phyloP scores from a whole-genome alignment of 2,888 invertebrate species.

The Cremastinae sp. region DNA sequence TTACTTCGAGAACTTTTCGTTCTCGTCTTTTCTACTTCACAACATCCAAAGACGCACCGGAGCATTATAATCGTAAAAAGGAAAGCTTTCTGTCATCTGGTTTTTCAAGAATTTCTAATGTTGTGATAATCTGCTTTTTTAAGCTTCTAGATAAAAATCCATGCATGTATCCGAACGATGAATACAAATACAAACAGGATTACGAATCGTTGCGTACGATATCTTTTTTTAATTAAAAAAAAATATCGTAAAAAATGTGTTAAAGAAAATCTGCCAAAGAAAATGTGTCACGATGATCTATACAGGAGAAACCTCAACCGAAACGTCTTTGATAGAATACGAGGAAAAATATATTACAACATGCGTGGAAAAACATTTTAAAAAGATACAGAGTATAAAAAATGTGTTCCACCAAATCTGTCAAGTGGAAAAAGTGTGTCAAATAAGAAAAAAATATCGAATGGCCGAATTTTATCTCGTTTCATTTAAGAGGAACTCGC shows the following conservation, averaged over 20 bases:
- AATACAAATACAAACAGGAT: no score
- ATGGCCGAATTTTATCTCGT: constrained; percentile 1
- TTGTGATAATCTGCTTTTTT: no score
- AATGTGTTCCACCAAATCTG: not conserved
- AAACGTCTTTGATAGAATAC: not conserved
- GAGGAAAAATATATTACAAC: not conserved
- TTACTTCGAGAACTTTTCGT: not conserved
- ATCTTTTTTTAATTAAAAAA: no score
- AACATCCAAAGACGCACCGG: not conserved
- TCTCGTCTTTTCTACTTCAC: not conserved
- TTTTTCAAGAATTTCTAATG: constrained; percentile 1
- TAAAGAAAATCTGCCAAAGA: no score
- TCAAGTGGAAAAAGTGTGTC: not conserved
- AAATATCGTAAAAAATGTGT: no score
- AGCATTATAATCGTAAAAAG: not conserved
- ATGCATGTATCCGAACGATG: no score
- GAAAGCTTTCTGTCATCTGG: no score
- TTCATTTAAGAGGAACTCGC: constrained; percentile 16
- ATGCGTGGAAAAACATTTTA: not conserved
- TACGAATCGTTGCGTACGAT: no score
- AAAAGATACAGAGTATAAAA: no score
- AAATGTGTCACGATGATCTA: no score
- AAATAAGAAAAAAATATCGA: constrained; percentile 4
- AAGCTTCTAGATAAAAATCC: no score
- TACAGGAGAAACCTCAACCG: no score